phyloP scores from a whole-genome alignment of 2,113 vertebrate species.

The Hipposideros armiger region DNA sequence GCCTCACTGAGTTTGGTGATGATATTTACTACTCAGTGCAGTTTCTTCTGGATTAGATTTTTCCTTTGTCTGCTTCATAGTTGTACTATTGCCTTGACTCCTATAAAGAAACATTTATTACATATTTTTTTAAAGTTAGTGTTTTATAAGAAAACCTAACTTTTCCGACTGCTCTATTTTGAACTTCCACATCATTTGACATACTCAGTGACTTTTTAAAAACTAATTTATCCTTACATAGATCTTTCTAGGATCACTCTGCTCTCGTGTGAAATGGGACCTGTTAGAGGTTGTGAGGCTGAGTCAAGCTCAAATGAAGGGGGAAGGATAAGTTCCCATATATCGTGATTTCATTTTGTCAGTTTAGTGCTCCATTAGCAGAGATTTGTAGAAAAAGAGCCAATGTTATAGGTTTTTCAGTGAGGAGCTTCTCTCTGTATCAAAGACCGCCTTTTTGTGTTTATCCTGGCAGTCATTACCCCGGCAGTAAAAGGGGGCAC shows the following conservation, averaged over 20 bases:
- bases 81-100: neutral
- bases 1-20: neutral
- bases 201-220: neutral
- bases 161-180: neutral
- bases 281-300: neutral
- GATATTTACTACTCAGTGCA: neutral
- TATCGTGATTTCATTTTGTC: neutral
- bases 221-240: neutral
- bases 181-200: neutral
- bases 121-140: neutral
- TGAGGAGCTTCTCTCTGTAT: neutral
- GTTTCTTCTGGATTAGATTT: conserved; percentile 1
- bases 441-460: neutral
- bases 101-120: neutral
- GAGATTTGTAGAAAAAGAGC: neutral
- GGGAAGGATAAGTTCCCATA: neutral
- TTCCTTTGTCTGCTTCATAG: neutral
- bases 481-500: neutral
- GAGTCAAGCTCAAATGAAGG: neutral
- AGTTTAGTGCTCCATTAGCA: neutral
- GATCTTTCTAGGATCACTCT: neutral
- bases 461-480: neutral
- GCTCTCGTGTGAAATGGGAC: neutral
- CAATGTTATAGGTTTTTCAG: neutral
- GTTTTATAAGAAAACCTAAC: neutral